Percentiles rank a stretch among this genome's conserved stretches.
Evolutionary conservation across 2,113 vertebrate genomes (phyloP).

Genomic region (Suricata suricatta): DNA sequence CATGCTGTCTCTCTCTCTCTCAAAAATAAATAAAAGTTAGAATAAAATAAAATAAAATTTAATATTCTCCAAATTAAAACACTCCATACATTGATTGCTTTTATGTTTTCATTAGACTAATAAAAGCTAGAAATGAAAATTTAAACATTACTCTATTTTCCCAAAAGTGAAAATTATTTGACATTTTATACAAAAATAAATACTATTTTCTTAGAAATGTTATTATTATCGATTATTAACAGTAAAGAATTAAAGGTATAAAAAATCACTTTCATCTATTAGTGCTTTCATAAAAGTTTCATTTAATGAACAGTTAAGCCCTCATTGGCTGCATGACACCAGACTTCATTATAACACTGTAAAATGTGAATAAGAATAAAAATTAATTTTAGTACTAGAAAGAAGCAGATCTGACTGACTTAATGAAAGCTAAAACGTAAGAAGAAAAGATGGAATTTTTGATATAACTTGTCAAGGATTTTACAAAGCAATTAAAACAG

Average conservation of each 20-base stretch:
- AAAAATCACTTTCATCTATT: neutral
- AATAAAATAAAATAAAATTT: neutral
- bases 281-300: neutral
- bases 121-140: neutral
- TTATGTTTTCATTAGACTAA: neutral
- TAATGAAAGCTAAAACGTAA: neutral
- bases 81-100: neutral
- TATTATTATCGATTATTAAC: neutral
- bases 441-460: neutral
- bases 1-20: too few relatives aligned
- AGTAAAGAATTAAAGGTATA: neutral
- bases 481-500: neutral
- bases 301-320: neutral
- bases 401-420: neutral
- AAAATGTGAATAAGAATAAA: conserved; percentile 17
- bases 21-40: too few relatives aligned
- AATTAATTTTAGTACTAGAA: conserved; percentile 17
- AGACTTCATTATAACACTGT: neutral
- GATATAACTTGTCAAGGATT: neutral
- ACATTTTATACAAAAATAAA: conserved; percentile 32
- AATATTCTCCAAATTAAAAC: neutral
- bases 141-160: neutral
- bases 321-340: neutral
- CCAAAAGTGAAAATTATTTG: conserved; percentile 8
- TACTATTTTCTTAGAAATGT: neutral